Evolutionary conservation across 2,113 vertebrate species (phyloP).

Genomic region (Scophthalmus maximus): DNA sequence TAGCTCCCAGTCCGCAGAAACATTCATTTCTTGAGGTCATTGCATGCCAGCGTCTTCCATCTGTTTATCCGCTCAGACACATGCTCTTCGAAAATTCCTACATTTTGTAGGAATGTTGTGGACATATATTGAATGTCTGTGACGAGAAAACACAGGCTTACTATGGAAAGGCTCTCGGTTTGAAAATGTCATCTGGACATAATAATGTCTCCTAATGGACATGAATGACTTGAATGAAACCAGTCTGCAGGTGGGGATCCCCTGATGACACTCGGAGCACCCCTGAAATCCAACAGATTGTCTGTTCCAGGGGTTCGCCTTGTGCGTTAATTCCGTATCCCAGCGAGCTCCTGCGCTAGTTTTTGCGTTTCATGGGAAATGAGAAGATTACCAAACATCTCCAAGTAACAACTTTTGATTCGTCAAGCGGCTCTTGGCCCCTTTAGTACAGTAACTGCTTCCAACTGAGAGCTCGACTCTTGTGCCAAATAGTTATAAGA

Average conservation of each 20-base stretch:
- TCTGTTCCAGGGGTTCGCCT: neutral
- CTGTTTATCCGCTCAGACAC: constrained; percentile 50
- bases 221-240: neutral
- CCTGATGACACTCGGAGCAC: too few species aligned
- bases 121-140: neutral
- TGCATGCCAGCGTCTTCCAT: constrained; percentile 38
- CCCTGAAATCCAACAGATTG: neutral
- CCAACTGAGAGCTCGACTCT: constrained; percentile 14
- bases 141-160: neutral
- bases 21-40: constrained; percentile 25
- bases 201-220: neutral
- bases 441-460: neutral
- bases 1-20: constrained; percentile 5
- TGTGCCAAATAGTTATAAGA: constrained; percentile 1
- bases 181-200: neutral
- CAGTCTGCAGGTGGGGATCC: constrained; percentile 2
- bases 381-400: constrained; percentile 25
- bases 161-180: neutral
- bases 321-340: constrained; percentile 26
- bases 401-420: constrained; percentile 21
- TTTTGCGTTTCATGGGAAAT: constrained; percentile 34
- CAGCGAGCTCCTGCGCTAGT: constrained; percentile 12
- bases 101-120: neutral
- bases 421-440: constrained; percentile 37
- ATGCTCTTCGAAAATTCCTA: constrained; percentile 3